phyloP scores from a whole-genome alignment of 2,888 invertebrate genomes.

The Drosophila mayaguana region DNA sequence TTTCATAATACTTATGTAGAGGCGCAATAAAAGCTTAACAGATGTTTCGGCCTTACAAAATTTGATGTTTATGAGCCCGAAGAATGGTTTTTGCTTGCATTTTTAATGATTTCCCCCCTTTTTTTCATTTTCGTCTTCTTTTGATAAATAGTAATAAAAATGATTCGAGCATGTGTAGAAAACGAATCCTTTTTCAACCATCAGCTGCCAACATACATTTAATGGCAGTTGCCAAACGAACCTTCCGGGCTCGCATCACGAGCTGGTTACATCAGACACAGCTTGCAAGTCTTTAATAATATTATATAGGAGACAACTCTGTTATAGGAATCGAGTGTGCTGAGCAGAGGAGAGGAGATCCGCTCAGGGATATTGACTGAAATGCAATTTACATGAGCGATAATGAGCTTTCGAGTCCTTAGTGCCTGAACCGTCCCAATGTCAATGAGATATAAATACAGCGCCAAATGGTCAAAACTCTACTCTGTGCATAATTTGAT shows the following conservation, averaged over 20 bases:
- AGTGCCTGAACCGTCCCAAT: constrained; percentile 3
- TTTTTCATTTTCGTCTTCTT: neutral
- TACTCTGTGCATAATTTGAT: constrained; percentile 20
- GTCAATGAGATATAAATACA: neutral
- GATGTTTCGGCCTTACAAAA: constrained; percentile 60
- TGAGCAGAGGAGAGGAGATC: no score
- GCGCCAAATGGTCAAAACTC: neutral
- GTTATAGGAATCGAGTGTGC: no score
- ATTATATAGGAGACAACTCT: neutral
- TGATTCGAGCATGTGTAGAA: constrained; percentile 39
- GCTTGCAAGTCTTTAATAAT: neutral
- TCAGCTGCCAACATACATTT: constrained; percentile 27
- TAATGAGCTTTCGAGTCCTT: constrained; percentile 47
- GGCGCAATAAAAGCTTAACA: constrained; percentile 57
- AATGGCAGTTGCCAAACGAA: constrained; percentile 9
- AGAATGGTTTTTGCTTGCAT: constrained; percentile 54
- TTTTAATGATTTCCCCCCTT: constrained; percentile 62
- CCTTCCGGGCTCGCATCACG: neutral
- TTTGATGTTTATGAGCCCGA: constrained; percentile 62
- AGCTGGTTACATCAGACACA: neutral
- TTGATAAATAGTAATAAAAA: constrained; percentile 70
- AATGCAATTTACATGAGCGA: constrained; percentile 45
- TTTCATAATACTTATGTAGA: constrained; percentile 34
- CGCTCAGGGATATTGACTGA: constrained; percentile 54
- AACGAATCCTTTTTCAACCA: constrained; percentile 27